Conservation (phyloP, 2,113 vertebrate genomes). For the Ammodytes marinus region DNA sequence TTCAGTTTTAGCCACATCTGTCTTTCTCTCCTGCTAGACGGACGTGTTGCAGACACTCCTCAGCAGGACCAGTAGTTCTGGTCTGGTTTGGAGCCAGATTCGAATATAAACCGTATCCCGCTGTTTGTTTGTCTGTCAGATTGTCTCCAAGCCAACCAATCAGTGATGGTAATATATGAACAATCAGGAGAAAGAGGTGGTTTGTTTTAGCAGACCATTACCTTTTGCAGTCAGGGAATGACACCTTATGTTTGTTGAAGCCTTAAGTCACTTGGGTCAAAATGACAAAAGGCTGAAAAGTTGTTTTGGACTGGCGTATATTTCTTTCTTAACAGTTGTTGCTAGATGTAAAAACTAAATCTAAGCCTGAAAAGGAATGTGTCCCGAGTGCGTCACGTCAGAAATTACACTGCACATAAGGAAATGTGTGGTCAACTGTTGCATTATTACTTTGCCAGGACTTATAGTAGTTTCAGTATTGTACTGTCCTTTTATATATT, state of each 20-base stretch:
- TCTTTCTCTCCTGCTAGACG: conserved; percentile 3
- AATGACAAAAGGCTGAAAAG: conserved; percentile 12
- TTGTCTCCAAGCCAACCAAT: neutral
- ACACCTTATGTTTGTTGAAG: neutral
- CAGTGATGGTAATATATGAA: neutral
- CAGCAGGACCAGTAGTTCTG: conserved; percentile 14
- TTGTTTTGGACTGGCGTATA: neutral
- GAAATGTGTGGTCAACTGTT: conserved; percentile 9
- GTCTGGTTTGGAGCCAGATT: conserved; percentile 13
- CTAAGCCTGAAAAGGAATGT: conserved; percentile 9
- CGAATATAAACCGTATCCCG: neutral
- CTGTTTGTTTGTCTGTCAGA: conserved; percentile 15
- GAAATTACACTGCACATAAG: neutral
- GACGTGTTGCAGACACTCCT: conserved; percentile 44
- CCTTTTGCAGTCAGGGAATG: conserved; percentile 18
- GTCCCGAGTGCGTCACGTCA: neutral
- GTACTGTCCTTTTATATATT: conserved; percentile 6
- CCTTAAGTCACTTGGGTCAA: conserved; percentile 20
- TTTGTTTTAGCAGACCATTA: conserved; percentile 11
- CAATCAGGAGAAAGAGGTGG: neutral
- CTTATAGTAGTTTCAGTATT: conserved; percentile 2
- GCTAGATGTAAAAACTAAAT: neutral
- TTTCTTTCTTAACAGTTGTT: neutral
- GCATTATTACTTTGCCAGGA: neutral
- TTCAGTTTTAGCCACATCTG: neutral